These are phyloP conservation scores for Amphilophus citrinellus DNA, from an alignment of 2,113 vertebrate genomes.

Conservation along the genomic window DNA sequence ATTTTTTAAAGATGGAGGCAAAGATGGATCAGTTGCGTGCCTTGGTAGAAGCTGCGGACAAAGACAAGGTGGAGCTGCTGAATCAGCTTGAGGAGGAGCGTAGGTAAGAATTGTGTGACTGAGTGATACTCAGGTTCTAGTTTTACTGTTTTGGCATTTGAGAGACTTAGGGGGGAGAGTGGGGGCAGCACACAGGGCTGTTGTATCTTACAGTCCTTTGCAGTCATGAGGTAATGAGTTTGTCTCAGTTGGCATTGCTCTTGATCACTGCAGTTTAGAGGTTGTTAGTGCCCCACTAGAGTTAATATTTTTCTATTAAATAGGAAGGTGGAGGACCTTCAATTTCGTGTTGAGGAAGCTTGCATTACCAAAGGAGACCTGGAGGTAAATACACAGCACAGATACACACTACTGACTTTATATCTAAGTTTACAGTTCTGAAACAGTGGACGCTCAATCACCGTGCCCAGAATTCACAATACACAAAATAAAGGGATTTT, in stretches of 20 bases:
- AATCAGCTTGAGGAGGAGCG: conserved; percentile 98
- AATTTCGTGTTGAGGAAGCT: conserved; percentile 98
- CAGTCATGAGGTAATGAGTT: not conserved
- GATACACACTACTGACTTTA: not conserved
- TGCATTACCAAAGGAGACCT: conserved; percentile 99
- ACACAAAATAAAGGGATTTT: not conserved
- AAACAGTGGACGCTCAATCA: not conserved
- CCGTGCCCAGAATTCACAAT: not conserved
- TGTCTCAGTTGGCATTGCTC: not conserved
- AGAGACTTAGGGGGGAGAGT: not conserved
- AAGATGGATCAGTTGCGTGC: conserved; percentile 97
- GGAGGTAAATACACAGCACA: conserved; percentile 87
- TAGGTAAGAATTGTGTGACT: conserved; percentile 80
- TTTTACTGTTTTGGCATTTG: not conserved
- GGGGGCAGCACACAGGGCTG: not conserved
- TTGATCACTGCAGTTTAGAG: not conserved
- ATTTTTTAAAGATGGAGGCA: conserved; percentile 88
- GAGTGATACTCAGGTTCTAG: not conserved
- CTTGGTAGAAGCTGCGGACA: conserved; percentile 95
- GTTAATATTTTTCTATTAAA: conserved; percentile 56
- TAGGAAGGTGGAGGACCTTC: conserved; percentile 98
- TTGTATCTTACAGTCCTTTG: not conserved
- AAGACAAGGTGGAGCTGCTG: conserved; percentile 95
- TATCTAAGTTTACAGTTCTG: not conserved
- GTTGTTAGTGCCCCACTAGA: not conserved